Base-by-base conservation (phyloP, 1,140 invertebrate species). In the Himalopsyche phryganea region DNA sequence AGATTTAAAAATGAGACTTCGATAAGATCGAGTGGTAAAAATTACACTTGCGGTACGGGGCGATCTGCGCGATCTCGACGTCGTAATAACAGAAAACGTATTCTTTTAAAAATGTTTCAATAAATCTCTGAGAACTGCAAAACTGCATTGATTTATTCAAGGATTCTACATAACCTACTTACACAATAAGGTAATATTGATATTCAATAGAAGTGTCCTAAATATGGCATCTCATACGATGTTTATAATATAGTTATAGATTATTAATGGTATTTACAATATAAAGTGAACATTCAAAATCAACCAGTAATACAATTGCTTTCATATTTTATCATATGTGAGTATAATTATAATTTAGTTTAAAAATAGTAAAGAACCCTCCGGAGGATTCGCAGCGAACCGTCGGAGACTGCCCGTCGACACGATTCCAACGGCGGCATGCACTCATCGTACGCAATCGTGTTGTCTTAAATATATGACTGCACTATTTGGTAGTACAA, bases 181-280 rank as follows among this genome's bases (percentile, higher is more conserved):
- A 55, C 44, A 32, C 32, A 23, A 55, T 47, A 47, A 18, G 52
- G 13, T 45, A 17, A 45, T 45, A 45, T 45, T 36, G 15, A 55
- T 55, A 50, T 48, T 32, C 51, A 42, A 60, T 40, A 52, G 32
- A 33, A 45, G 60, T 58, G 44, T 54, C 33, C 50, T 63, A 63
- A 54, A 55, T 63, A 63, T 63, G 61, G 61, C 61, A 63, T 63
- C 61, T 60, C 49, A 42, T 41, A 53, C 49, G 44, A 50, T 59
- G 40, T 56, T 36, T 28, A 51, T 35, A 38, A 44, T 46, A 47
- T 47, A 58, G 20, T 49, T 33, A 45, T 56, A 55, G 36, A 40
- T 54, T 15, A 53, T 53, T 42, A 58, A 62, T 55, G 46, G 40
- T 63, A 63, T 63, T 55, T 63, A 63, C 61, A 63, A 49, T 55